Conservation (phyloP, 2,113 vertebrate genomes). For the Megatriorchis doriae region DNA sequence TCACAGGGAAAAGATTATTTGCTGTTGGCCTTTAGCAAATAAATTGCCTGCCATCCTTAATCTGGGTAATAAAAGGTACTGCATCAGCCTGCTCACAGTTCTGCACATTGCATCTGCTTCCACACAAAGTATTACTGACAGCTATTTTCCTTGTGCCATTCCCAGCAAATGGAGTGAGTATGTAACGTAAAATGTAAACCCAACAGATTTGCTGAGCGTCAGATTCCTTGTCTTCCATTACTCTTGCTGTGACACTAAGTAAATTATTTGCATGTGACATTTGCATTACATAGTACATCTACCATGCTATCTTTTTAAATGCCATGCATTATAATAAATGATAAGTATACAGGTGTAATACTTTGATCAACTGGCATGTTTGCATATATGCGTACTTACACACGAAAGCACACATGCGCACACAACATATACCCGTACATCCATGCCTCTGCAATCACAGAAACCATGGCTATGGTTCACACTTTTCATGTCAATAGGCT, state of each 20-base stretch:
- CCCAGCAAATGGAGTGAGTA: not conserved
- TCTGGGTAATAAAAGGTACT: constrained; percentile 13
- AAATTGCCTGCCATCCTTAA: not conserved
- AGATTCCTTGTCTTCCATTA: not conserved
- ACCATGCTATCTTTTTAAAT: not conserved
- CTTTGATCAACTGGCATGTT: not conserved
- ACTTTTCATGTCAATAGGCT: not conserved
- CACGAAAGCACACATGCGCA: accelerated
- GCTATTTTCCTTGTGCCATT: not conserved
- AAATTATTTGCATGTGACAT: not conserved
- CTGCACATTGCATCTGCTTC: not conserved
- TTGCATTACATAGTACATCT: not conserved
- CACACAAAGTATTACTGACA: not conserved
- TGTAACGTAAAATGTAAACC: not conserved
- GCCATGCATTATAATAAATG: not conserved
- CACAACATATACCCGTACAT: not conserved
- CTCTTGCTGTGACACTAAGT: not conserved
- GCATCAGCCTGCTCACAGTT: not conserved
- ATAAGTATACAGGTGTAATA: not conserved
- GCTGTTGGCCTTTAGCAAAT: constrained; percentile 14
- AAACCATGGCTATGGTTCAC: not conserved
- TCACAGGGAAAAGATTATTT: not conserved
- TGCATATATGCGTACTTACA: not conserved
- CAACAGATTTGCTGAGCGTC: not conserved
- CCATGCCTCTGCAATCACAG: not conserved